Conservation (phyloP, 1,140 invertebrate genomes). For the Radopholus similis region DNA sequence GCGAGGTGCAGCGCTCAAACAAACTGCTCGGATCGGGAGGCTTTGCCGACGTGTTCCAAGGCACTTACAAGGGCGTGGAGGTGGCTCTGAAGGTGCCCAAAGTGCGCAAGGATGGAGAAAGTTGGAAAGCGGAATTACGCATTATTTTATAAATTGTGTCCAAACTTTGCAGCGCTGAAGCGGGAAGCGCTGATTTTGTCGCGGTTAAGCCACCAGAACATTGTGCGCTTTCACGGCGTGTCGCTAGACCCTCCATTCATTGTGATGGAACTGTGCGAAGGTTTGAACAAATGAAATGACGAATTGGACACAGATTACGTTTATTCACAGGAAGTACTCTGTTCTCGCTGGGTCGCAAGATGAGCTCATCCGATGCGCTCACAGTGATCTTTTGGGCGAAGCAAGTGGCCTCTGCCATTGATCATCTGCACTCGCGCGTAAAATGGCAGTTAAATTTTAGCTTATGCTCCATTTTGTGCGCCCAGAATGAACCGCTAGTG, state of each 20-base stretch:
- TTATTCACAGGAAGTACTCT: constrained; percentile 29
- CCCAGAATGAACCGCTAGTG: constrained; percentile 25
- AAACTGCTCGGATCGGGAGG: constrained; percentile 1
- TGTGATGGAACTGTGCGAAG: constrained; percentile 26
- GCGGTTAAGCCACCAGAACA: constrained; percentile 24
- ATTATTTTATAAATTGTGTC: not conserved
- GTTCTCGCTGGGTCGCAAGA: constrained; percentile 18
- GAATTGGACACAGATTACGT: not conserved
- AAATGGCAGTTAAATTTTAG: not conserved
- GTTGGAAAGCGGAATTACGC: too few species aligned
- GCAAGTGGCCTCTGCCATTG: constrained; percentile 26
- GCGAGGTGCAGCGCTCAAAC: not conserved
- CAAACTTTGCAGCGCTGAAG: constrained; percentile 24
- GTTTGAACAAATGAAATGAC: constrained; percentile 11
- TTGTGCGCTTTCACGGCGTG: constrained; percentile 26
- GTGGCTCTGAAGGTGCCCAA: constrained; percentile 19
- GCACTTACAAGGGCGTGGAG: constrained; percentile 16
- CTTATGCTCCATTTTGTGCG: not conserved
- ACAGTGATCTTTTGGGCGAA: constrained; percentile 30
- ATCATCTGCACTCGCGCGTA: constrained; percentile 22
- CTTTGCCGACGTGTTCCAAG: constrained; percentile 21
- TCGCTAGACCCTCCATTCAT: constrained; percentile 20
- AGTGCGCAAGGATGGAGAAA: not conserved
- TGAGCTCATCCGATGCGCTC: constrained; percentile 18
- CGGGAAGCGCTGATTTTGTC: constrained; percentile 23